These are phyloP conservation scores for Chaetura pelagica DNA, from an alignment of 2,113 vertebrate genomes.

Conservation along the genomic window DNA sequence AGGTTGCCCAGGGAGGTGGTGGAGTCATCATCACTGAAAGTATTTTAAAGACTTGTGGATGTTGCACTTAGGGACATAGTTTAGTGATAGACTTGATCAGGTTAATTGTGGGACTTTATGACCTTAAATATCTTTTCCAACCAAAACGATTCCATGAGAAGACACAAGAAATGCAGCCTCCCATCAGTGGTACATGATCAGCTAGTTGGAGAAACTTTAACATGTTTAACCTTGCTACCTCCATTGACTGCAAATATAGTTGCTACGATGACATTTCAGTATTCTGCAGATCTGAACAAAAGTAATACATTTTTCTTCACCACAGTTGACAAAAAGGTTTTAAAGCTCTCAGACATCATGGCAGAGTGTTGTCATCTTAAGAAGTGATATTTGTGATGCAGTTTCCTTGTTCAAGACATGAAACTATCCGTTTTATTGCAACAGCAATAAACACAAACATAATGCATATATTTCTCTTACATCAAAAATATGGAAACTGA, in stretches of 20 bases:
- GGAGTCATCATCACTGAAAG: not conserved
- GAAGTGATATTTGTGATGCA: not conserved
- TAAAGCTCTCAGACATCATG: not conserved
- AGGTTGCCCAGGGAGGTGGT: not conserved
- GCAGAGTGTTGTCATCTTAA: not conserved
- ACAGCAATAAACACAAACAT: not conserved
- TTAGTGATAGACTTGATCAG: not conserved
- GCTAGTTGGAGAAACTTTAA: not conserved
- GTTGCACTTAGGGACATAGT: not conserved
- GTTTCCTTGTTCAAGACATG: not conserved
- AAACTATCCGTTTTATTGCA: not conserved
- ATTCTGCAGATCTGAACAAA: not conserved
- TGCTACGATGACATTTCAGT: not conserved
- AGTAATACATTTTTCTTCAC: not conserved
- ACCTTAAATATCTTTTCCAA: not conserved
- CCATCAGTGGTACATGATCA: not conserved
- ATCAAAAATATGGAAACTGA: not conserved
- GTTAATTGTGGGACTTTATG: fast-evolving
- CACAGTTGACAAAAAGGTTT: not conserved
- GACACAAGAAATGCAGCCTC: not conserved
- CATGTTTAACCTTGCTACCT: not conserved
- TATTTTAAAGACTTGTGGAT: not conserved
- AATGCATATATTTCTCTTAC: not conserved
- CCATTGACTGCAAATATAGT: not conserved
- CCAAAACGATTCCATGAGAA: not conserved